A percentile compares a stretch with the other conserved stretches of the same genome.
Conservation (phyloP, 2,888 invertebrate species). For the Entomobrya proxima region DNA sequence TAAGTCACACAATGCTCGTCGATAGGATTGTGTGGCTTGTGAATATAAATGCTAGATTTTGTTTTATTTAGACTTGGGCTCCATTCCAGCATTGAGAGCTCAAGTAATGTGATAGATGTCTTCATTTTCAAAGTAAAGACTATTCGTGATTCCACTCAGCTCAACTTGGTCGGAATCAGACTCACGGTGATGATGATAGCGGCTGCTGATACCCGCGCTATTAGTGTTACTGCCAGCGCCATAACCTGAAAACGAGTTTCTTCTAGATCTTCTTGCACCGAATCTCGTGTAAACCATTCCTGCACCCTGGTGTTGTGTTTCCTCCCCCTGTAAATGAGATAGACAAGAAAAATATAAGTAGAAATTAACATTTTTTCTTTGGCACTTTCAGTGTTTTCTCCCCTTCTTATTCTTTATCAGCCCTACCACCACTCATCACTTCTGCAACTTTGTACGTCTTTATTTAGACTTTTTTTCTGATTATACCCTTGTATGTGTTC, state of each 20-base stretch:
- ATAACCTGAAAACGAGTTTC: conserved; percentile 45
- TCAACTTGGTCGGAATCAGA: conserved; percentile 74
- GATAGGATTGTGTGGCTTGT: background rate
- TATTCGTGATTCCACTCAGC: conserved; percentile 75
- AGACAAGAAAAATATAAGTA: conserved; percentile 45
- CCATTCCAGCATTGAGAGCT: conserved; percentile 64
- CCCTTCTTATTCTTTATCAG: background rate
- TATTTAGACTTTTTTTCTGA: background rate
- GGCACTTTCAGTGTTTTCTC: conserved; percentile 30
- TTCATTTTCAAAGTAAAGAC: conserved; percentile 75
- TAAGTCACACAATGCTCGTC: too few relatives aligned
- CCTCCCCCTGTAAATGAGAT: conserved; percentile 52
- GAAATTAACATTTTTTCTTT: conserved; percentile 69
- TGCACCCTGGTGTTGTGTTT: conserved; percentile 52
- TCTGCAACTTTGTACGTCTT: background rate
- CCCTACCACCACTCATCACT: background rate
- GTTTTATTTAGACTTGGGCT: conserved; percentile 14
- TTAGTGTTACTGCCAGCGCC: background rate
- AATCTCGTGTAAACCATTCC: conserved; percentile 74
- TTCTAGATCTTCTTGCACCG: conserved; percentile 66
- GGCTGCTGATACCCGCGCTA: conserved; percentile 46
- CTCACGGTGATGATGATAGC: conserved; percentile 67
- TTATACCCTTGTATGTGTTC: background rate
- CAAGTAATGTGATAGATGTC: conserved; percentile 75
- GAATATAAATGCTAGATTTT: background rate